These are phyloP conservation scores for Lutjanus erythropterus DNA, from an alignment of 2,113 vertebrate species.

Conservation along the genomic window DNA sequence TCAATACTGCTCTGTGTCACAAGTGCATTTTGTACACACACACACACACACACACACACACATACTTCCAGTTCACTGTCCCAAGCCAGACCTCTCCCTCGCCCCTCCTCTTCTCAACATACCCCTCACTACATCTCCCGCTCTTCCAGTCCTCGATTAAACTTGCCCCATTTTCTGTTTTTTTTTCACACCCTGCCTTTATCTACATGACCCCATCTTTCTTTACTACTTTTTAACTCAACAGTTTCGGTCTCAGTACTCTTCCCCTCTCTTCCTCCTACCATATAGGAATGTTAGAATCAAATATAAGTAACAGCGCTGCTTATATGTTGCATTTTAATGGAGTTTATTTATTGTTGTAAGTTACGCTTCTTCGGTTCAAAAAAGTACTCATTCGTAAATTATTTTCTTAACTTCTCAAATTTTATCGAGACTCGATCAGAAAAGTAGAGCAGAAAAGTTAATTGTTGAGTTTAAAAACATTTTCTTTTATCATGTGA, in stretches of 20 bases:
- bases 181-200: slow-evolving; percentile 10
- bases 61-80: slow-evolving; percentile 69
- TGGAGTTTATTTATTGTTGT: background rate
- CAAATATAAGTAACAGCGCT: background rate
- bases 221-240: background rate
- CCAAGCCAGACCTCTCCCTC: slow-evolving; percentile 54
- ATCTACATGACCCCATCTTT: background rate
- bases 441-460: background rate
- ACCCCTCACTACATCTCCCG: slow-evolving; percentile 49
- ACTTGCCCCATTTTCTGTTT: slow-evolving; percentile 41
- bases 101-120: slow-evolving; percentile 45
- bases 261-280: background rate
- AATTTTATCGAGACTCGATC: too few relatives aligned
- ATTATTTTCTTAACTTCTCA: background rate
- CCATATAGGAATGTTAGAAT: background rate
- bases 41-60: slow-evolving; percentile 33
- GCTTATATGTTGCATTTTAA: background rate
- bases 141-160: slow-evolving; percentile 58
- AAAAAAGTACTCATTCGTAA: background rate
- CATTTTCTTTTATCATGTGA: background rate
- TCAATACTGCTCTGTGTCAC: slow-evolving; percentile 88
- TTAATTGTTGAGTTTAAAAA: background rate
- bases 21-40: slow-evolving; percentile 83
- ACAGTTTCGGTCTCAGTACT: background rate
- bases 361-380: background rate